phyloP scores from a whole-genome alignment of 2,888 invertebrate species.

The Lymantria monacha region DNA sequence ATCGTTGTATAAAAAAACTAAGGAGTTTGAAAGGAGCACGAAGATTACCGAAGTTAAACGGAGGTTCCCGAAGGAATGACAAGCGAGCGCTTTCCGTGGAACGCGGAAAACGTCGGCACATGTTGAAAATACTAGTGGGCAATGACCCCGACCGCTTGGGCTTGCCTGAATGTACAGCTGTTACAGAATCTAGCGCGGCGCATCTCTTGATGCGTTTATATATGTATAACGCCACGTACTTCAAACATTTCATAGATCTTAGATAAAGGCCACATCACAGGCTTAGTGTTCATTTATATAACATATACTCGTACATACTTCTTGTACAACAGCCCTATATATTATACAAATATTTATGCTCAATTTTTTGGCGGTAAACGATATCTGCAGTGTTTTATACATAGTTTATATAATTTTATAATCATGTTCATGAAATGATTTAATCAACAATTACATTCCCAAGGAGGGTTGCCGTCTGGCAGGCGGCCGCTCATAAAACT shows the following conservation, averaged over 20 bases:
- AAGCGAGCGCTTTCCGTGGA: constrained; percentile 74
- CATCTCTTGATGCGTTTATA: constrained; percentile 66
- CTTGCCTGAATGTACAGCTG: constrained; percentile 71
- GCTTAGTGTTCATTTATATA: constrained; percentile 16
- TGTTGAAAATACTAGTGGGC: constrained; percentile 80
- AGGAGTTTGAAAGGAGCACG: constrained; percentile 24
- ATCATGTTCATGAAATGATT: no score
- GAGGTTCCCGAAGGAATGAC: constrained; percentile 71
- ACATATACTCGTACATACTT: constrained; percentile 1
- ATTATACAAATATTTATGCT: no score
- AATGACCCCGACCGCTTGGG: constrained; percentile 74
- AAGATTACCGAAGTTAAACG: constrained; percentile 57
- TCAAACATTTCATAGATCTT: constrained; percentile 43
- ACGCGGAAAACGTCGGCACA: constrained; percentile 81
- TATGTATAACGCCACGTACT: constrained; percentile 45
- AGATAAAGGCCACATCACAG: constrained; percentile 28
- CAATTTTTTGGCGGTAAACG: no score
- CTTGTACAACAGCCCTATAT: not conserved
- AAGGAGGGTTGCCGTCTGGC: no score
- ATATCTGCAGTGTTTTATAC: no score
- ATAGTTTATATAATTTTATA: no score
- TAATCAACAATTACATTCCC: no score
- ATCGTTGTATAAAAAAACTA: constrained; percentile 25
- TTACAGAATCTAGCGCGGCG: constrained; percentile 69
- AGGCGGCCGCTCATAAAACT: no score